Evolutionary conservation across 1,140 invertebrate genomes (phyloP).

Genomic region (Ostrea denselamellosa): DNA sequence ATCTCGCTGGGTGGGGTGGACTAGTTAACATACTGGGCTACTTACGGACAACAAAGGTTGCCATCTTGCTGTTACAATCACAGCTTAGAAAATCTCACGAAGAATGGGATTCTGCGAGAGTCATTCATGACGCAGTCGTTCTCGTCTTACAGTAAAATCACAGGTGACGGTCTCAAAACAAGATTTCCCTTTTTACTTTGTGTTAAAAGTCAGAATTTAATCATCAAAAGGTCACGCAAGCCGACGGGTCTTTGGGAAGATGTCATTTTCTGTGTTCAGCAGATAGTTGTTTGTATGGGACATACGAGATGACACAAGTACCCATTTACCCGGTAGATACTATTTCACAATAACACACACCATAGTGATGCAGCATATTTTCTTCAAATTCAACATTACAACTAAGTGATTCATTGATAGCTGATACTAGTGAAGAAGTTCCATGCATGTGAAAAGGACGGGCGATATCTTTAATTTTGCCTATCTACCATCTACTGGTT

Average conservation of each 20-base stretch:
- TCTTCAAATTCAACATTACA: conserved; percentile 36
- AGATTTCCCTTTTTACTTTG: conserved; percentile 36
- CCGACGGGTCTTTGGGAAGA: conserved; percentile 28
- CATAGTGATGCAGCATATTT: conserved; percentile 25
- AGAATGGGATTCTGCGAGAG: conserved; percentile 28
- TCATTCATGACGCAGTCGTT: conserved; percentile 9
- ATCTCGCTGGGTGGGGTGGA: conserved; percentile 28
- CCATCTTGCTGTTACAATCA: background rate
- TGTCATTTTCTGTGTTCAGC: conserved; percentile 4
- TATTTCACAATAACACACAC: conserved; percentile 14
- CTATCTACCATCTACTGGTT: conserved; percentile 4
- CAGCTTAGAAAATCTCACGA: background rate
- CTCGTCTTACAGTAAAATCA: conserved; percentile 20
- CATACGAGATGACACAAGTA: conserved; percentile 13
- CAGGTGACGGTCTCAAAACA: conserved; percentile 36
- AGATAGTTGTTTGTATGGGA: conserved; percentile 33
- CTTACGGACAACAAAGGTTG: background rate
- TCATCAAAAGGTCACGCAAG: background rate
- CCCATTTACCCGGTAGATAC: background rate
- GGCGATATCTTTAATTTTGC: background rate
- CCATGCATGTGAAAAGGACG: conserved; percentile 7
- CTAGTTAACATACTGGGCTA: background rate
- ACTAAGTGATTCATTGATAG: conserved; percentile 33
- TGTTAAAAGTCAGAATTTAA: conserved; percentile 27
- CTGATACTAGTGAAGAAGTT: conserved; percentile 23